Conservation (phyloP, 2,113 vertebrate species). For the Micromys minutus region DNA sequence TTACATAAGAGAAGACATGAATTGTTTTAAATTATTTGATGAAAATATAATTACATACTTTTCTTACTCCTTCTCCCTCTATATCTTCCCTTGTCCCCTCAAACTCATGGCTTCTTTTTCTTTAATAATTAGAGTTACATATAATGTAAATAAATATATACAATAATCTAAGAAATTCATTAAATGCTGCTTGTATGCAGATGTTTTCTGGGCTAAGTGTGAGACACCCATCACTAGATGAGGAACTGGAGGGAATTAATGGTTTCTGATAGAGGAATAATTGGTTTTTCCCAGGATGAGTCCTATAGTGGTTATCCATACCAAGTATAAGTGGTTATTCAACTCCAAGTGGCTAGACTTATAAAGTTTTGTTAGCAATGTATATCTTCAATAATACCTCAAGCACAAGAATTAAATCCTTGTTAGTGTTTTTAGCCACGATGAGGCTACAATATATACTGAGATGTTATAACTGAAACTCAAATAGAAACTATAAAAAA, state of each 20-base stretch:
- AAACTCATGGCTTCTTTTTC: not conserved
- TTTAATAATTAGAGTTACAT: not conserved
- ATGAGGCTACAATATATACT: not conserved
- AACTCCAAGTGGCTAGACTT: not conserved
- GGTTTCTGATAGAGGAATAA: not conserved
- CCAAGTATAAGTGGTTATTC: not conserved
- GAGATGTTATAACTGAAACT: not conserved
- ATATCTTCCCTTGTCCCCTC: not conserved
- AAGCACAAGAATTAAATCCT: not conserved
- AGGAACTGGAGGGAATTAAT: not conserved
- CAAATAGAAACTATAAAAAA: not conserved
- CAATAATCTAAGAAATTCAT: not conserved
- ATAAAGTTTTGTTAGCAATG: not conserved
- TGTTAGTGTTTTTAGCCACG: not conserved
- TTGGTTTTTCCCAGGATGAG: not conserved
- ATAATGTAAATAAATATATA: no score
- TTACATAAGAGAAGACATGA: not conserved
- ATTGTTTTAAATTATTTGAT: not conserved
- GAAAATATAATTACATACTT: not conserved
- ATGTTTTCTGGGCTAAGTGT: not conserved
- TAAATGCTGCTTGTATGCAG: not conserved
- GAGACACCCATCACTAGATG: not conserved
- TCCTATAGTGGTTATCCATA: not conserved
- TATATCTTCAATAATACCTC: not conserved
- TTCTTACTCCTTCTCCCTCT: not conserved